phyloP scores from a whole-genome alignment of 2,113 vertebrate genomes.

The Tyrannus savana region DNA sequence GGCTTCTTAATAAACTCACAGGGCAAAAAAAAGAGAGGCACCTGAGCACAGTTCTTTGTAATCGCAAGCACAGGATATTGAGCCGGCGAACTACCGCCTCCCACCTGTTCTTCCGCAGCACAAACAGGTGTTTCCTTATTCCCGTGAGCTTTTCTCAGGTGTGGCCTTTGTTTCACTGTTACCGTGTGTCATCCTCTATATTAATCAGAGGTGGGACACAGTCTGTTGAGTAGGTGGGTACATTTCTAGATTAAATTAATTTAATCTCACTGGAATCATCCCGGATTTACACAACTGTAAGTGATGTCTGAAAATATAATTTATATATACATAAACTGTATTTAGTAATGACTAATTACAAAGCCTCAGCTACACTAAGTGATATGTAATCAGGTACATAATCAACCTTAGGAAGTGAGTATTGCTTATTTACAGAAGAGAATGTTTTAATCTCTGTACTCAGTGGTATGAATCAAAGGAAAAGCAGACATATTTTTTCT shows the following conservation, averaged over 20 bases:
- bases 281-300: not conserved
- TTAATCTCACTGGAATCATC: not conserved
- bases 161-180: constrained; percentile 29
- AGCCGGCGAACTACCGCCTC: constrained; percentile 41
- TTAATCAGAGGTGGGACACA: not conserved
- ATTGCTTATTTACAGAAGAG: constrained; percentile 48
- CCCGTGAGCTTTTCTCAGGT: constrained; percentile 7
- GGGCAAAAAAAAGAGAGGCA: not conserved
- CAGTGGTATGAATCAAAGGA: not conserved
- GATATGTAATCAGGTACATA: not conserved
- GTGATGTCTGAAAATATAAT: not conserved
- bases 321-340: not conserved
- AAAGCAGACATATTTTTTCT: not conserved
- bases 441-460: constrained; percentile 43
- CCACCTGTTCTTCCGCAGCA: constrained; percentile 43
- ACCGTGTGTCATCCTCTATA: not conserved
- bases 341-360: not conserved
- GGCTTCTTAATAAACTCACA: not conserved
- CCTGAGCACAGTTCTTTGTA: constrained; percentile 7
- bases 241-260: not conserved
- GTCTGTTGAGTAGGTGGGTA: not conserved
- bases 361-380: not conserved
- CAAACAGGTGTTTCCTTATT: constrained; percentile 38
- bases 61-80: not conserved
- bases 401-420: constrained; percentile 26